Evolutionary conservation across 1,140 invertebrate genomes (phyloP), one percentile per base, ranked within the genome.

Genomic region (Bombus superbus): DNA sequence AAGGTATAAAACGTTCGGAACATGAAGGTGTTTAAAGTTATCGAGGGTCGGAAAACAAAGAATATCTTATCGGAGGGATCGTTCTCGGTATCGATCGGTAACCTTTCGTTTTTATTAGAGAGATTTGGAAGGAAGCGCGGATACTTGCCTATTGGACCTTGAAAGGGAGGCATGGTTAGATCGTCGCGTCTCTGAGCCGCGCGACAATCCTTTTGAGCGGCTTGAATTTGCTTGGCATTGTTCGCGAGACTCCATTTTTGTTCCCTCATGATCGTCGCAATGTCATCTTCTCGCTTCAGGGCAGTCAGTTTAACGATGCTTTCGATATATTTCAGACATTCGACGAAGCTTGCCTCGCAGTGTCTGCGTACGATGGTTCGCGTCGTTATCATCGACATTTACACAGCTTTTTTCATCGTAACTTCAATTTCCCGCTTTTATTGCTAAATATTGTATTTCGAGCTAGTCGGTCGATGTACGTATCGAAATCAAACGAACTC

Each of bases 281-380:
- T 96, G 89, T 96, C 96, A 81, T 96, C 95, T 47, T 91, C 88
- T 72, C 96, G 93, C 80, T 89, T 95, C 59, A 96, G 91, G 57
- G 88, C 75, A 22, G 89, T 91, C n/a, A 85, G 81, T 2, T 81
- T 85, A 77, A 96, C 90, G 82, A 94, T 93, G 28, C 92, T 94
- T 73, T 95, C 93, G 35, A 97, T 90, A 92, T 97, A 97, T 75
- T 94, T 93, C 5, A 97, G 92, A 89, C 96, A 97, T 62, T 93
- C 92, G 35, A 94, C 64, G 85, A 97, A 96, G 40, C 95, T 94
- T 15, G 86, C 76, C 40, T 95, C 93, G 89, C 96, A 97, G 79
- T 96, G 93, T 86, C 95, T 95, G 81, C 95, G 92, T 18, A 96
- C 96, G n/a, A 42, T 47, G 8, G 35, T 47, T 2, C 18, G 3